Evolutionary conservation across 2,888 invertebrate genomes (phyloP).

Genomic region (Tineola bisselliella): DNA sequence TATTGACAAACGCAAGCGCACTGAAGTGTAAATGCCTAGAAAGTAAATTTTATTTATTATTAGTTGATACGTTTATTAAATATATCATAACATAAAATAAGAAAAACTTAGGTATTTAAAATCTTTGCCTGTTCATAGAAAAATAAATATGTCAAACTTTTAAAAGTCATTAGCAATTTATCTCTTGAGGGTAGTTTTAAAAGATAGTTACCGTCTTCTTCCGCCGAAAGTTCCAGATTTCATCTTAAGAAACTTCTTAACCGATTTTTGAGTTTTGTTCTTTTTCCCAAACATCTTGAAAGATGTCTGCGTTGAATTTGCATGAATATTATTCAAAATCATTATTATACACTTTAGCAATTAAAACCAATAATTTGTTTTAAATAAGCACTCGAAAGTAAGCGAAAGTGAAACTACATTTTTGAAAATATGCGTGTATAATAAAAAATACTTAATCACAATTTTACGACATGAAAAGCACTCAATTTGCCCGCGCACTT

Average conservation of each 20-base stretch:
- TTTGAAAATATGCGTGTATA: not conserved
- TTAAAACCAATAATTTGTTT: slow-evolving; percentile 6
- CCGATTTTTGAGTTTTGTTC: slow-evolving; percentile 36
- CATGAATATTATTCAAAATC: slow-evolving; percentile 43
- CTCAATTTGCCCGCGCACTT: not conserved
- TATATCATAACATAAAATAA: no score
- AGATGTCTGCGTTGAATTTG: slow-evolving; percentile 40
- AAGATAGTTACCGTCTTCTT: slow-evolving; percentile 42
- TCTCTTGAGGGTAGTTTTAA: not conserved
- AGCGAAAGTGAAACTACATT: not conserved
- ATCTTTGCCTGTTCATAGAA: no score
- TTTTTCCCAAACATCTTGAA: slow-evolving; percentile 55
- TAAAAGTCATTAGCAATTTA: no score
- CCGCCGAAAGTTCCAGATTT: slow-evolving; percentile 50
- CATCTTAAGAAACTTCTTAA: slow-evolving; percentile 37
- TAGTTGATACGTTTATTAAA: no score
- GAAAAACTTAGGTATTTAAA: no score
- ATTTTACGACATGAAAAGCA: not conserved
- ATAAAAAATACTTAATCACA: slow-evolving; percentile 16
- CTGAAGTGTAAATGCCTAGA: no score
- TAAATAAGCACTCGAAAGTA: not conserved
- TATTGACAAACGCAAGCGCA: no score
- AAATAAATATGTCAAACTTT: no score
- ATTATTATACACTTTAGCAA: slow-evolving; percentile 23
- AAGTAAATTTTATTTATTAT: no score